phyloP scores from a whole-genome alignment of 1,140 invertebrate genomes.

The Nylanderia fulva region DNA sequence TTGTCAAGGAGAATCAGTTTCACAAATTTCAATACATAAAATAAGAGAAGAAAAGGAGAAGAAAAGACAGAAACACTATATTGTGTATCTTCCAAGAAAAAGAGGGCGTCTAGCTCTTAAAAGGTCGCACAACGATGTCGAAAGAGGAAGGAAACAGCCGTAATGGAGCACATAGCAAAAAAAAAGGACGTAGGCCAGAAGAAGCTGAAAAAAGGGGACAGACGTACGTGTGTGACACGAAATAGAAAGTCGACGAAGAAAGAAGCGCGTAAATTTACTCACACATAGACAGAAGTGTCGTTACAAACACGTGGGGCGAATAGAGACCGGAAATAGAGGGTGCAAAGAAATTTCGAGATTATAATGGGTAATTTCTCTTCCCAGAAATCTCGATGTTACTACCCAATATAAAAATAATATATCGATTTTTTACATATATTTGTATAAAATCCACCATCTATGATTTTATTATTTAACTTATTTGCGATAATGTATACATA shows the following conservation, averaged over 20 bases:
- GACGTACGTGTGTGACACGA: neutral
- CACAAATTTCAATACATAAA: slow-evolving; percentile 29
- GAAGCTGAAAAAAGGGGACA: neutral
- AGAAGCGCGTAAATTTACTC: slow-evolving; percentile 53
- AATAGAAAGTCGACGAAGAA: slow-evolving; percentile 27
- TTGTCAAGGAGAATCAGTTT: slow-evolving; percentile 10
- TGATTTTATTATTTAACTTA: neutral
- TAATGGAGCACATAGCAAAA: neutral
- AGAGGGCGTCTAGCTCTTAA: neutral
- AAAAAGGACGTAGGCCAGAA: neutral
- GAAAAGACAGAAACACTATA: slow-evolving; percentile 5
- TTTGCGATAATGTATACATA: neutral
- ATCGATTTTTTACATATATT: neutral
- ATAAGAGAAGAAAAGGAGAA: neutral
- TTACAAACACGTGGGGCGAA: neutral
- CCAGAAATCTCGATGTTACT: neutral
- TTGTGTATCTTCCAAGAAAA: slow-evolving; percentile 18
- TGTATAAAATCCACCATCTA: no score
- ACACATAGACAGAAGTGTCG: slow-evolving; percentile 36
- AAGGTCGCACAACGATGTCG: slow-evolving; percentile 2
- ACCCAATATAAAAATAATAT: neutral
- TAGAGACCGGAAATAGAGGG: slow-evolving; percentile 22
- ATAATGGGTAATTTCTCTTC: neutral
- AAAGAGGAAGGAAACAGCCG: neutral
- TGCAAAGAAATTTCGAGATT: slow-evolving; percentile 16